Evolutionary conservation across 1,140 invertebrate species (phyloP), one percentile per base, ranked within the genome.

Genomic region (Drosophila nannoptera): DNA sequence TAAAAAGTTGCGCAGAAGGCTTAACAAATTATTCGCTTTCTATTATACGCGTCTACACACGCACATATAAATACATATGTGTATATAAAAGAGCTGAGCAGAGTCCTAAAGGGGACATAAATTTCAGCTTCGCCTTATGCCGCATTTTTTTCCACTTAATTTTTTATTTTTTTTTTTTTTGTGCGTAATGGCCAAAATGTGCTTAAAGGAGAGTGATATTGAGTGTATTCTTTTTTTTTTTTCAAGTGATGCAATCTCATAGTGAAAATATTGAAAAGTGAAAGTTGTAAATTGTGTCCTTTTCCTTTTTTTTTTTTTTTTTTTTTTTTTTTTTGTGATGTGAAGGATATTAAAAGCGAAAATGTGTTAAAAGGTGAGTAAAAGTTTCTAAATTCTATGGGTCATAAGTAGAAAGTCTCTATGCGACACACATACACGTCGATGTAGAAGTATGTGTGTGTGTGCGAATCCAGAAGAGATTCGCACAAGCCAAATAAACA

Each of bases 401-500:
- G 8, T 29, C 40, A 32, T 45, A 43, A 56, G 31, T 45, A 45
- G 54, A 16, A 32, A 14, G 12, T 31, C 12, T 32, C 31, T 45
- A 32, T n/a, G 0, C 6, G 0, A 22, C 12, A 46, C 4, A 29
- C 40, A 11, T 22, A 53, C 12, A 33, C 12, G 7, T 33, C 32
- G 35, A 14, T 12, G 38, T 4, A 32, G n/a, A 50, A 9, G 31
- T 8, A n/a, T 22, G 12, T 35, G 22, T 45, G 12, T 31, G 22
- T 45, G n/a, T 32, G 29, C 16, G 42, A 7, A 5, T 43, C 31
- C 4, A 46, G 9, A 35, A 52, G 49, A 50, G 32, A 64, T 64
- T 22, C 55, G 46, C 60, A 54, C 70, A 77, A 86, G 77, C 77
- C 81, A 87, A 86, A 86, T 73, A 86, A 81, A 86, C 68, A 86